Evolutionary conservation across 2,888 invertebrate genomes (phyloP), one percentile per base, ranked within the genome.

Genomic region (Eucera pruinosa): DNA sequence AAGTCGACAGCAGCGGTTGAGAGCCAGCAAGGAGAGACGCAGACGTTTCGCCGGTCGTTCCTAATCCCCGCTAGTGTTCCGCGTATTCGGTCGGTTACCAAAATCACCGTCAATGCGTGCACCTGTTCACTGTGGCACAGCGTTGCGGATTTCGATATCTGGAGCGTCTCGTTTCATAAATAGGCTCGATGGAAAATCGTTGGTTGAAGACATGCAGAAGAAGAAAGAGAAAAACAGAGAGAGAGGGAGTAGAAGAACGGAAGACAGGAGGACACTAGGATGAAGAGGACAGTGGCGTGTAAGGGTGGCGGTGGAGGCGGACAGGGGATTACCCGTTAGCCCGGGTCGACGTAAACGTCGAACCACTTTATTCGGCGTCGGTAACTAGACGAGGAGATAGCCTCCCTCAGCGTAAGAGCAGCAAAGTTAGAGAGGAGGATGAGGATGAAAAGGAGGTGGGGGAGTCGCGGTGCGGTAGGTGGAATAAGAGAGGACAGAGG

Each of bases 281-380:
- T 11, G 47, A 65, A 45, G 48, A 45, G 50, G 43, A 66, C 57
- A 65, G 39, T 50, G 72, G 73, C 18, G 61, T 18, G 65, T 18
- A n/a, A 41, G 65, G 61, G 60, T 43, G 54, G 54, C 45, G 67
- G 66, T 7, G 52, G 72, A 55, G 68, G 50, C 45, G 69, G 68
- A 74, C 57, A 62, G 52, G 66, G 86, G 83, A 85, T 86, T 86
- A 87, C 83, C 83, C 77, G 83, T 84, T 86, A 83, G 83, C 79
- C 78, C 78, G 77, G 81, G 77, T 81, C 78, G 82, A 81, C 81
- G 84, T 87, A 87, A 87, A 87, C 80, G 86, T 87, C 87, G 86
- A 85, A 86, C 84, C 85, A 84, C 85, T 87, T 86, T 87, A 87
- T 87, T 84, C 86, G 83, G 85, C 78, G 84, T 78, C 83, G 80